A percentile compares a stretch with the other conserved stretches of the same genome.
Evolutionary conservation across 2,113 vertebrate genomes (phyloP).

Genomic region (Tragelaphus imberbis): DNA sequence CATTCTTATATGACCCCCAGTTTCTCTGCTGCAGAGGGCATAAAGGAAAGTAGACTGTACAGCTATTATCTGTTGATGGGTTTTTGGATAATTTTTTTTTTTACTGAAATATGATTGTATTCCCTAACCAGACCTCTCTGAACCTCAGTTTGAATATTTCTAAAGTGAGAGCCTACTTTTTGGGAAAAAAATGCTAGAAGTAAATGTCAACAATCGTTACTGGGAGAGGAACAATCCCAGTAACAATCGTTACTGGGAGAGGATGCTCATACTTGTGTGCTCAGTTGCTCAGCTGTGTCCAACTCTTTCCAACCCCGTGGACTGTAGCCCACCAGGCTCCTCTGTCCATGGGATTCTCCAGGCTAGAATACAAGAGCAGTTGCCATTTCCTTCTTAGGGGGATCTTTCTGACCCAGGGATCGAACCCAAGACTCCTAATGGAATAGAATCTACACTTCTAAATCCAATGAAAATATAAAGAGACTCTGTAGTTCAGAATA

Average conservation of each 20-base stretch:
- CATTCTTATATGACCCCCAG: not conserved
- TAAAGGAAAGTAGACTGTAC: not conserved
- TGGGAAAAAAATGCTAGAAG: not conserved
- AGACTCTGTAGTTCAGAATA: not conserved
- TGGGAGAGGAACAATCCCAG: not conserved
- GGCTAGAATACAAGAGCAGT: not conserved
- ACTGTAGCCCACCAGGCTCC: not conserved
- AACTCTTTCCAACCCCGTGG: not conserved
- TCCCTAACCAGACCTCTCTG: not conserved
- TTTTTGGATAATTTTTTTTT: not conserved
- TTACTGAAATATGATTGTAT: not conserved
- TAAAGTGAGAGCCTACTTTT: not conserved
- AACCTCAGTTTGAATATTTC: not conserved
- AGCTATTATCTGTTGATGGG: not conserved
- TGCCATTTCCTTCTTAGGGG: not conserved
- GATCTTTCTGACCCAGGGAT: not conserved
- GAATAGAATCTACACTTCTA: not conserved
- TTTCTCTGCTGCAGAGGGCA: not conserved
- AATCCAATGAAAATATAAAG: not conserved
- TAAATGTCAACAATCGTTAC: not conserved
- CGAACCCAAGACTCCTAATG: not conserved
- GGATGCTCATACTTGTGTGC: rapidly evolving
- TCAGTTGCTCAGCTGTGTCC: not conserved
- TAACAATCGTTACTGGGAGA: no score
- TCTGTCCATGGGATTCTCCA: not conserved